A percentile compares a stretch with the other conserved stretches of the same genome.
Conservation (phyloP, 1,140 invertebrate species). For the Anthonomus grandis region DNA sequence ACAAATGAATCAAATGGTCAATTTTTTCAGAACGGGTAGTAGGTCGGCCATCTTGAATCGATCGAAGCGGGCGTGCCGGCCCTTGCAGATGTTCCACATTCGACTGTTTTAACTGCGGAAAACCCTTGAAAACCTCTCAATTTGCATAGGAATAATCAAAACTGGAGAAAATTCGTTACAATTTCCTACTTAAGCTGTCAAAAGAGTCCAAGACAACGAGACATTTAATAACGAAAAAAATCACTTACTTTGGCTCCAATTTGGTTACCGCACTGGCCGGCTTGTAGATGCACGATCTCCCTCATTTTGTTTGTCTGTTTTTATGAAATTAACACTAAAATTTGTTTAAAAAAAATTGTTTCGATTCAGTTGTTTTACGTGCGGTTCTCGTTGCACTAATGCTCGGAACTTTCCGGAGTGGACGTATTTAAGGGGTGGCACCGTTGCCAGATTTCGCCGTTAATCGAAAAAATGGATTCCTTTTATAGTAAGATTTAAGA, state of each 20-base stretch:
- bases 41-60: too few relatives aligned
- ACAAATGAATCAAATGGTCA: neutral
- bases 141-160: neutral
- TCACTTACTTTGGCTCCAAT: conserved; percentile 44
- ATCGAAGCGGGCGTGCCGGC: conserved; percentile 13
- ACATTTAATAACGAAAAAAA: neutral
- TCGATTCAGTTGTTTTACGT: too few relatives aligned
- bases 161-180: too few relatives aligned
- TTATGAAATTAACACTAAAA: conserved; percentile 35
- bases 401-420: too few relatives aligned
- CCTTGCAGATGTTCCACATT: too few relatives aligned
- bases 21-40: conserved; percentile 1
- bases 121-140: neutral
- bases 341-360: too few relatives aligned
- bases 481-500: too few relatives aligned
- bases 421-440: too few relatives aligned
- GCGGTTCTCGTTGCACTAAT: too few relatives aligned
- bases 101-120: neutral
- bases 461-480: too few relatives aligned
- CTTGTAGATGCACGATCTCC: conserved; percentile 79
- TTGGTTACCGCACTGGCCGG: conserved; percentile 84
- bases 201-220: conserved; percentile 1
- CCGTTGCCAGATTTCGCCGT: too few relatives aligned
- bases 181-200: too few relatives aligned
- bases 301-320: conserved; percentile 53